Percentiles rank a stretch among this genome's conserved stretches.
phyloP scores from a whole-genome alignment of 2,888 invertebrate genomes.

The Phortica magna region DNA sequence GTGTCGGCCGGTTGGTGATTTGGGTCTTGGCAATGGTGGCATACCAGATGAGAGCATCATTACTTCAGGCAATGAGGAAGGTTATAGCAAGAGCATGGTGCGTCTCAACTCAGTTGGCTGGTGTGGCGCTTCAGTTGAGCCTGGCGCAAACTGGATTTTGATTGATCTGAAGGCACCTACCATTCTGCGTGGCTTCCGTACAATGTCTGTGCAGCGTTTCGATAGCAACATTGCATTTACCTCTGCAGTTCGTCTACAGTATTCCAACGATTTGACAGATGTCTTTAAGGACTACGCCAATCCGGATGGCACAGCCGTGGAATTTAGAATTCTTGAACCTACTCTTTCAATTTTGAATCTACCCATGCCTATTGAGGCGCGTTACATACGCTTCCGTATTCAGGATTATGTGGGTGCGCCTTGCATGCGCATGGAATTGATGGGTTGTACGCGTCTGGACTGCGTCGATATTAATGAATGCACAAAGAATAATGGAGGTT shows the following conservation, averaged over 20 bases:
- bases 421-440: conserved; percentile 92
- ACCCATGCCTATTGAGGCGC: conserved; percentile 94
- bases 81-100: conserved; percentile 90
- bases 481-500: conserved; percentile 90
- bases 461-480: conserved; percentile 95
- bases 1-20: conserved; percentile 92
- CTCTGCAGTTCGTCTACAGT: conserved; percentile 90
- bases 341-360: conserved; percentile 93
- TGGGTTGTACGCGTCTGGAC: conserved; percentile 94
- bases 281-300: conserved; percentile 94
- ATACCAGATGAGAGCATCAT: conserved; percentile 93
- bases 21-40: conserved; percentile 89
- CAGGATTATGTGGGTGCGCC: conserved; percentile 93
- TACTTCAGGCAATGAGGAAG: conserved; percentile 89
- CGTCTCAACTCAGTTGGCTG: conserved; percentile 91
- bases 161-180: conserved; percentile 93
- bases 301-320: conserved; percentile 94
- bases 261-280: conserved; percentile 93
- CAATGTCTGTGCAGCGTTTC: conserved; percentile 90
- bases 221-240: conserved; percentile 93
- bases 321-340: conserved; percentile 93
- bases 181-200: conserved; percentile 92
- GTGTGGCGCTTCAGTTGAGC: conserved; percentile 92
- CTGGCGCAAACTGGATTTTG: conserved; percentile 92
- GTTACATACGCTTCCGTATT: conserved; percentile 91